Conservation (phyloP, 2,797 vertebrate species). For the Epinephelus coioides region DNA sequence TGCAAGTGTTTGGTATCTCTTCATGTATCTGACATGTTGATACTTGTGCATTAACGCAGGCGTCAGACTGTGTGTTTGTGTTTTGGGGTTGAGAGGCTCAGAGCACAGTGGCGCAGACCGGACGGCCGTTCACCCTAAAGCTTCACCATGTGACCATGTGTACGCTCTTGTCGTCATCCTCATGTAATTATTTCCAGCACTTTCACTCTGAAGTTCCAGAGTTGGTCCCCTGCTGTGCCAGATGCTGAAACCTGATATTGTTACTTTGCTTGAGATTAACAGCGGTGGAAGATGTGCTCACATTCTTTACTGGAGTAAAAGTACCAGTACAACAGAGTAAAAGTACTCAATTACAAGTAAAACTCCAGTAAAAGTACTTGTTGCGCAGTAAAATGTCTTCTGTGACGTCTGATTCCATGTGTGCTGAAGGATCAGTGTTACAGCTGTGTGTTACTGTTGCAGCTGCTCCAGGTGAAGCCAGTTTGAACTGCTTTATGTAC, state of each 20-base stretch:
- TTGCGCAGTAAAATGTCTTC: no score
- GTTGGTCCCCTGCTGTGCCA: neutral
- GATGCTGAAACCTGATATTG: neutral
- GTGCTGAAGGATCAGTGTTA: no score
- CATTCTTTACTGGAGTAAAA: no score
- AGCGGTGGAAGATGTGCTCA: no score
- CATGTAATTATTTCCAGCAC: no score
- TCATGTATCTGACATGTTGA: neutral
- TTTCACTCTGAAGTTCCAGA: neutral
- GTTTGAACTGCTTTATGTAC: no score
- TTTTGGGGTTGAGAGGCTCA: neutral
- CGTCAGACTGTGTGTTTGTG: neutral
- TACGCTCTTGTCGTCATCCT: neutral
- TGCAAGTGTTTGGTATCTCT: neutral
- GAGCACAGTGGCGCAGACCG: slow-evolving; percentile 15
- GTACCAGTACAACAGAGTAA: no score
- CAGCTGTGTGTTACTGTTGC: neutral
- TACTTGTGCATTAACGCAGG: neutral
- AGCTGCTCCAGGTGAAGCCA: neutral
- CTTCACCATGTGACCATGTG: neutral
- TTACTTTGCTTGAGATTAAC: no score
- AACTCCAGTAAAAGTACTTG: no score
- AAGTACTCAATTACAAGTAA: no score
- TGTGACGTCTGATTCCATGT: neutral
- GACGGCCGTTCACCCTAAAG: slow-evolving; percentile 62